A percentile compares a stretch with the other conserved stretches of the same genome.
Conservation (phyloP, 2,113 vertebrate species). For the Vicugna pacos region DNA sequence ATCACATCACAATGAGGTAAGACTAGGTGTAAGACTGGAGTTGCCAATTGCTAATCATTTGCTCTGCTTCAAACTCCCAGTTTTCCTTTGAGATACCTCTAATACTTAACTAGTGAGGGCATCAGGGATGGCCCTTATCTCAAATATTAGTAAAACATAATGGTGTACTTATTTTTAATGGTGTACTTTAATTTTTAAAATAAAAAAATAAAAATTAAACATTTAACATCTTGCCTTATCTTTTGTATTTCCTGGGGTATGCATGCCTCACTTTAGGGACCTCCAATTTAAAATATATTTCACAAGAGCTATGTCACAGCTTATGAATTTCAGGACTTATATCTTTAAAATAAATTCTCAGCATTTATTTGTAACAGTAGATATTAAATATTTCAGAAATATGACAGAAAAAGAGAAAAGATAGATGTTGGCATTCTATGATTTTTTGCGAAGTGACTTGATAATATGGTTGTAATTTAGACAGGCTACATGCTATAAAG, state of each 20-base stretch:
- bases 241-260: neutral
- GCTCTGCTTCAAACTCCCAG: neutral
- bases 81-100: neutral
- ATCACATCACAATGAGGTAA: neutral
- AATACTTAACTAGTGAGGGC: neutral
- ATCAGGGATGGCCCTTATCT: neutral
- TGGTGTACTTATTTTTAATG: neutral
- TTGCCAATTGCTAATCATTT: neutral
- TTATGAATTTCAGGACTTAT: conserved; percentile 11
- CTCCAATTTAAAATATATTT: conserved; percentile 11
- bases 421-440: conserved; percentile 59
- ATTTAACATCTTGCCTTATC: neutral
- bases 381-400: conserved; percentile 81
- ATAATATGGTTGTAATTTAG: conserved; percentile 79
- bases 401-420: conserved; percentile 72
- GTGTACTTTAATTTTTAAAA: neutral
- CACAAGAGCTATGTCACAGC: neutral
- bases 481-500: conserved; percentile 62
- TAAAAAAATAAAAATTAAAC: neutral
- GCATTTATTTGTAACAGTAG: conserved; percentile 71
- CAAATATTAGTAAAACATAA: neutral
- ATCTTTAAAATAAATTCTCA: conserved; percentile 54
- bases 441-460: conserved; percentile 71
- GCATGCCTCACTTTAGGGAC: neutral
- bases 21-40: neutral